Evolutionary conservation across 2,797 vertebrate species (phyloP).

Genomic region (Sebastes matsubarae): DNA sequence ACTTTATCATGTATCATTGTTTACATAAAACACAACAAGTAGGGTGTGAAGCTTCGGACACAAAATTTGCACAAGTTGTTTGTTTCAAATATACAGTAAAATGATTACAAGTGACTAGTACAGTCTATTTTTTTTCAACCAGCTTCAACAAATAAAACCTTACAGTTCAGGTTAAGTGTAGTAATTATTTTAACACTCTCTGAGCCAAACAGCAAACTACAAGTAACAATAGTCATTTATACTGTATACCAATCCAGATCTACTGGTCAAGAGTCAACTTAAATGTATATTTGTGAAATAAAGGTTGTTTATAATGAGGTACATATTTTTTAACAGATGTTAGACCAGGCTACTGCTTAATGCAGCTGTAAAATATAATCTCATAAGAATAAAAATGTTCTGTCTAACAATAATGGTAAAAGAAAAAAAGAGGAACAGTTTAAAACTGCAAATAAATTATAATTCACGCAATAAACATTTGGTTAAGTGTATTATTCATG

Average conservation of each 20-base stretch:
- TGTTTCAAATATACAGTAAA: background rate
- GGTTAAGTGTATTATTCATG: background rate
- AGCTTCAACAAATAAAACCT: background rate
- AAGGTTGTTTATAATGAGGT: background rate
- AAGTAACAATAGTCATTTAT: background rate
- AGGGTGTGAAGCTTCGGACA: background rate
- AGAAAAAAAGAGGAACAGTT: background rate
- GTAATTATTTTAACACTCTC: background rate
- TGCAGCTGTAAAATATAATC: background rate
- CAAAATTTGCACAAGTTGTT: background rate
- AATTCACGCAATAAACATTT: background rate
- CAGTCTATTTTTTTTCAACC: background rate
- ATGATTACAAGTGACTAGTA: background rate
- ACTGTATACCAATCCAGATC: background rate
- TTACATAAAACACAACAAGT: background rate
- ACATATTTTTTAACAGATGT: background rate
- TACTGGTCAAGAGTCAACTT: background rate
- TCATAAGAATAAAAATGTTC: background rate
- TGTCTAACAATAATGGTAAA: background rate
- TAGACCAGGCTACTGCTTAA: background rate
- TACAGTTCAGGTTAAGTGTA: background rate
- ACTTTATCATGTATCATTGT: background rate
- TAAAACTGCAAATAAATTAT: background rate
- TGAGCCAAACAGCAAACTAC: background rate
- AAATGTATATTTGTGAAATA: background rate